Evolutionary conservation across 2,888 invertebrate species (phyloP), one percentile per base, ranked within the genome.

Genomic region (Dendrolimus houi): DNA sequence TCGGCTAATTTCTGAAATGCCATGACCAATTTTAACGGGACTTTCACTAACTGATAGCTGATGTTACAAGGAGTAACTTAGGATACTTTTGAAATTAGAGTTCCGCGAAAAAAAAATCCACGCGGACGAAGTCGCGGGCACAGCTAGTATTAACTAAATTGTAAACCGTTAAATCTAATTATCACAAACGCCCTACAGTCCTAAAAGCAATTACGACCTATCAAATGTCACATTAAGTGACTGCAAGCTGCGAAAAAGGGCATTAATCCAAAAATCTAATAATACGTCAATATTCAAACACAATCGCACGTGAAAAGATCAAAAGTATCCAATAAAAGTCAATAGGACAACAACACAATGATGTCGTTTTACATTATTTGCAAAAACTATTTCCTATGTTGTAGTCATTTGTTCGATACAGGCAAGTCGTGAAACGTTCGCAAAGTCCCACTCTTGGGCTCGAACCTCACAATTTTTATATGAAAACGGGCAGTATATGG

Each of bases 311-410:
- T 52, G 52, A 55, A 55, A 52, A 55, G 55, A 55, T 55, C 55
- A 40, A 55, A 52, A 55, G 55, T 58, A 42, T 41, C 41, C 55
- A 55, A 59, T 57, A 56, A 58, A 58, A 58, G 58, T 60, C 57
- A 60, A 58, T 58, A 60, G 54, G 55, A 42, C 54, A 52, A 42
- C 57, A 54, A 56, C 66, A 71, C 66, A 71, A 68, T 59, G 41
- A 41, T 29, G 54, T 29, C 10, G 42, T 12, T 55, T 54, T 55
- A 54, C 67, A 59, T 65, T 64, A 66, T 64, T 67, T 61, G 61
- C 59, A 56, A 57, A 60, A 58, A 59, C 55, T 62, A 60, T 59
- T 62, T 65, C 56, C 62, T 63, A 56, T 56, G 58, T 58, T 52
- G 54, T n/a, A 10, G 52, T 12, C 9, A 10, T 1, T 17, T 47